phyloP scores from a whole-genome alignment of 2,888 invertebrate species.

The Steinernema carpocapsae region DNA sequence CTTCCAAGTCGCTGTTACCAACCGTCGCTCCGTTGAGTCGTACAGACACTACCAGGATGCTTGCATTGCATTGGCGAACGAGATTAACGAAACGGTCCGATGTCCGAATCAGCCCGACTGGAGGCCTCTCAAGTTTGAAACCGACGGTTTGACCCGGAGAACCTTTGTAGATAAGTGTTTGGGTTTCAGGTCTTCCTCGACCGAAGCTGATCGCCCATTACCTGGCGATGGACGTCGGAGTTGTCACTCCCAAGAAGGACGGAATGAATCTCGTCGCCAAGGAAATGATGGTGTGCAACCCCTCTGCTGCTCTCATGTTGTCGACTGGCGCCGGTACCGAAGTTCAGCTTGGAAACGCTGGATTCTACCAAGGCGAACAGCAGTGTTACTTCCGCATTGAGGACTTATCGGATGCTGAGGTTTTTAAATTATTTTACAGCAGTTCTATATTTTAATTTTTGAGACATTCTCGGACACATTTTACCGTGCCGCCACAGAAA shows the following conservation, averaged over 20 bases:
- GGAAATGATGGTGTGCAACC: slow-evolving; percentile 63
- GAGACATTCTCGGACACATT: slow-evolving; percentile 54
- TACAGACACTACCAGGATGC: slow-evolving; percentile 60
- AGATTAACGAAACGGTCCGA: slow-evolving; percentile 48
- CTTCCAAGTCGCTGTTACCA: slow-evolving; percentile 60
- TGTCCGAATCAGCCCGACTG: slow-evolving; percentile 48
- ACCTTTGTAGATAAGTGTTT: not conserved
- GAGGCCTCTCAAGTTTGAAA: slow-evolving; percentile 56
- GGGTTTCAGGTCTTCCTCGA: slow-evolving; percentile 46
- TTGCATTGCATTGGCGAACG: slow-evolving; percentile 52
- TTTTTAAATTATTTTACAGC: not conserved
- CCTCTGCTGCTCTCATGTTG: slow-evolving; percentile 55
- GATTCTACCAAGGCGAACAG: slow-evolving; percentile 48
- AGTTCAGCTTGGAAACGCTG: slow-evolving; percentile 59
- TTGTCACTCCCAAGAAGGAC: slow-evolving; percentile 63
- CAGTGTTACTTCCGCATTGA: slow-evolving; percentile 60
- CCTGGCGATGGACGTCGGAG: slow-evolving; percentile 65
- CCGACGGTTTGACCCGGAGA: slow-evolving; percentile 46
- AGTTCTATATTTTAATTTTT: not conserved
- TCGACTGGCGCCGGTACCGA: slow-evolving; percentile 56
- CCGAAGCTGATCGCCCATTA: slow-evolving; percentile 58
- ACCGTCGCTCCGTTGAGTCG: slow-evolving; percentile 58
- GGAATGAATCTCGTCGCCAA: slow-evolving; percentile 65
- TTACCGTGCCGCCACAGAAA: slow-evolving; percentile 49
- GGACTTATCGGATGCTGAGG: slow-evolving; percentile 54